A percentile compares a stretch with the other conserved stretches of the same genome.
Conservation (phyloP, 2,888 invertebrate genomes). For the Ennomos fuscantarius region DNA sequence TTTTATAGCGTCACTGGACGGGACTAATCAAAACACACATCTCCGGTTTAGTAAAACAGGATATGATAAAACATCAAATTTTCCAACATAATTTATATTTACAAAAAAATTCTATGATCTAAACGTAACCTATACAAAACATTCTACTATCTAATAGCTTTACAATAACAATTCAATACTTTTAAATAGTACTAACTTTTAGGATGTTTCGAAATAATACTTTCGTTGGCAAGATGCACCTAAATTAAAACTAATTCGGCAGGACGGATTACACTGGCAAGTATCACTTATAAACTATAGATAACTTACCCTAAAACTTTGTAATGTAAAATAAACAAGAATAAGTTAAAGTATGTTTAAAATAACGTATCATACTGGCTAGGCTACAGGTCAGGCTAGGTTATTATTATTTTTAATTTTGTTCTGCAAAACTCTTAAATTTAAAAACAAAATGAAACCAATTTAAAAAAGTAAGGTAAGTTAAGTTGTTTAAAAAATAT, state of each 20-base stretch:
- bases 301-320: slow-evolving; percentile 30
- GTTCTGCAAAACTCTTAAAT: no score
- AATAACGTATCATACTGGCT: no score
- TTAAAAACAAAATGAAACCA: no score
- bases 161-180: slow-evolving; percentile 48
- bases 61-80: slow-evolving; percentile 5
- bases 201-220: slow-evolving; percentile 64
- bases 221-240: slow-evolving; percentile 73
- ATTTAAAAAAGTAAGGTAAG: no score
- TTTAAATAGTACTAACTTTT: slow-evolving; percentile 32
- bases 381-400: no score
- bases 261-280: slow-evolving; percentile 77
- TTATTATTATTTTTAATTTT: no score
- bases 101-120: slow-evolving; percentile 39
- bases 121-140: slow-evolving; percentile 33
- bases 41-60: no score
- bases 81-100: slow-evolving; percentile 42
- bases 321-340: no score
- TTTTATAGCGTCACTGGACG: no score
- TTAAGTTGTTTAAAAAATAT: no score
- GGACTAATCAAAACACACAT: no score
- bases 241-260: slow-evolving; percentile 54
- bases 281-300: slow-evolving; percentile 46
- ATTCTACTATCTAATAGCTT: slow-evolving; percentile 45
- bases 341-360: no score